These are phyloP conservation scores for Nothura maculosa DNA, from an alignment of 2,797 vertebrate species.

Conservation along the genomic window DNA sequence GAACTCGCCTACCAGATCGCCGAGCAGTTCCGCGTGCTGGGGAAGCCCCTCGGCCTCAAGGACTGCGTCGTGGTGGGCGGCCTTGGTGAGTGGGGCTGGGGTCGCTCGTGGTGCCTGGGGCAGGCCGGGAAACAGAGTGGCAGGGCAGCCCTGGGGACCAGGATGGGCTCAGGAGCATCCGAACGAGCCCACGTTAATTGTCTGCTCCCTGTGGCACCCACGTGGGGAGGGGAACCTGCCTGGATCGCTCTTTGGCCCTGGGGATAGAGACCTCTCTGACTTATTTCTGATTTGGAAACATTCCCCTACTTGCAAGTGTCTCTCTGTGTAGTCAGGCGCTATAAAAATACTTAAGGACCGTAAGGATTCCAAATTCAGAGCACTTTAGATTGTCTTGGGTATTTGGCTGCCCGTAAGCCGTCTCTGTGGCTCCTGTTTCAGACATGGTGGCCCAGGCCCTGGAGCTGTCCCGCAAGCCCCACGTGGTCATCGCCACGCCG, in stretches of 20 bases:
- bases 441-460: constrained; percentile 93
- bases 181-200: too few relatives aligned
- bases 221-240: too few relatives aligned
- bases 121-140: rapidly evolving
- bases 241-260: too few relatives aligned
- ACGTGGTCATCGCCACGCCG: constrained; percentile 93
- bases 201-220: too few relatives aligned
- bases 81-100: constrained; percentile 84
- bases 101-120: rapidly evolving
- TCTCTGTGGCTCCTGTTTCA: constrained; percentile 33
- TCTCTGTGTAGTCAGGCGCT: background rate
- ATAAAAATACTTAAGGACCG: too few relatives aligned
- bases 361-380: background rate
- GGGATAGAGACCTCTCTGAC: too few relatives aligned
- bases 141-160: rapidly evolving
- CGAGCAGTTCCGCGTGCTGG: constrained; percentile 94
- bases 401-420: rapidly evolving
- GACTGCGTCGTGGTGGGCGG: constrained; percentile 95
- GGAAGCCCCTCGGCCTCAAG: constrained; percentile 92
- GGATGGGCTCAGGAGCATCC: background rate
- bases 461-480: constrained; percentile 91
- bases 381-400: rapidly evolving
- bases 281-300: background rate
- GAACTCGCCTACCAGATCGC: constrained; percentile 97
- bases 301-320: background rate